A percentile compares a stretch with the other conserved stretches of the same genome.
Conservation (phyloP, 2,113 vertebrate genomes). For the rat (Rattus norvegicus) region GRCr8 NC_086022.1:128697501-128698000, state of each 20-base stretch:
- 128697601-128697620: not conserved
- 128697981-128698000: accelerated
- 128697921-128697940: not conserved
- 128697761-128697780: not conserved
- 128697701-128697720: not conserved
- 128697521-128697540: not conserved
- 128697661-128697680: not conserved
- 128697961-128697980: too few relatives aligned
- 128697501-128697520: not conserved
- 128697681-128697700: not conserved
- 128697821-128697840: not conserved
- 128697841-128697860: not conserved
- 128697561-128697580: not conserved
- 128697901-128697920: not conserved
- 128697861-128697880: not conserved
- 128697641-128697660: not conserved
- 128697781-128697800: not conserved
- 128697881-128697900: not conserved
- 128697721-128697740: not conserved
- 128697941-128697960: not conserved
- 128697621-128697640: not conserved
- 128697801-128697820: not conserved
- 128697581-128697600: not conserved
- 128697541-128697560: not conserved
- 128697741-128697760: not conserved